A percentile compares a stretch with the other conserved stretches of the same genome.
Conservation (phyloP, 2,888 invertebrate species). For the Colletes collaris region DNA sequence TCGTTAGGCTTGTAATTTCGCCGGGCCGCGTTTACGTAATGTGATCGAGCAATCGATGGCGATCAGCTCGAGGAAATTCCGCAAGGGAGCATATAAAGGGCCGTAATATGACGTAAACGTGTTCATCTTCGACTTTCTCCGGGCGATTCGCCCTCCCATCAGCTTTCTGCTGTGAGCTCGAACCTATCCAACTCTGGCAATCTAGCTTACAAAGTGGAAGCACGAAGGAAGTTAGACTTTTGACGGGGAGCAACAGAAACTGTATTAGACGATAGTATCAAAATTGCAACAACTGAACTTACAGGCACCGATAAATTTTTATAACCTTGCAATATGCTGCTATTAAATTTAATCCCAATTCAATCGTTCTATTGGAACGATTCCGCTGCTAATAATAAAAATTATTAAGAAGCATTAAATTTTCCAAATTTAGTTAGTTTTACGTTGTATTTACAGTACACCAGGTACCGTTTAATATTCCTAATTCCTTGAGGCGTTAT, state of each 20-base stretch:
- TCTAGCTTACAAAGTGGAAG: neutral
- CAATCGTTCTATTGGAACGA: too few species aligned
- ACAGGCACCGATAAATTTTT: too few species aligned
- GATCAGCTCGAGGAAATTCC: neutral
- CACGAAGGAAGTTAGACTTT: neutral
- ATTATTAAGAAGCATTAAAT: neutral
- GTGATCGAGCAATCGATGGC: constrained; percentile 16
- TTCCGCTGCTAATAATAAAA: too few species aligned
- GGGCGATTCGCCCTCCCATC: neutral
- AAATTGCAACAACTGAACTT: neutral
- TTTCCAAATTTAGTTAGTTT: neutral
- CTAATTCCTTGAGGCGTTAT: constrained; percentile 24
- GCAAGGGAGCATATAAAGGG: neutral
- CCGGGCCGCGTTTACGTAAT: constrained; percentile 1
- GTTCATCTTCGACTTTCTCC: neutral
- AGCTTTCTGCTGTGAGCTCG: neutral
- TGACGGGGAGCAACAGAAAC: neutral
- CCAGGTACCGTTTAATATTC: neutral
- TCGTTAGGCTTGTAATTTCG: constrained; percentile 20
- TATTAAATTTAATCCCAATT: too few species aligned
- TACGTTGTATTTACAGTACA: neutral
- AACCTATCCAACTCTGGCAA: constrained; percentile 9
- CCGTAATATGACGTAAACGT: constrained; percentile 1
- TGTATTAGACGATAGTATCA: neutral
- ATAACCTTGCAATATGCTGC: too few species aligned